Base-by-base conservation (phyloP, 2,113 vertebrate genomes). In the Eudyptes chrysolophus region DNA sequence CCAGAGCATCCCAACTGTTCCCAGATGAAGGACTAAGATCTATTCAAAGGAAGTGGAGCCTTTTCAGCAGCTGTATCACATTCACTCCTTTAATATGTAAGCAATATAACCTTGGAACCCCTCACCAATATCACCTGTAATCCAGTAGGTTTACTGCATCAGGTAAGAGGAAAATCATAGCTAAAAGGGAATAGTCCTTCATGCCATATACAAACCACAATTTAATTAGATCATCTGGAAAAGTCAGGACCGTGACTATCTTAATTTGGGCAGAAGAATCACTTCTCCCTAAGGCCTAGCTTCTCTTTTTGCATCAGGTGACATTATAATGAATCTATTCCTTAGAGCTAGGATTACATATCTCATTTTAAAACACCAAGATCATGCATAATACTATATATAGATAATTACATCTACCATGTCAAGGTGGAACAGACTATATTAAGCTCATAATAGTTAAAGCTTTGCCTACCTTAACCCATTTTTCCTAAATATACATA, bases 341-440 rank as follows among this genome's bases (percentile, higher is more conserved):
- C 94, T 96, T 88, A 83, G 75, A 87, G 94, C 84, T 93, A 95
- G 91, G 62, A 92, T 96, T 96, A 95, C 79, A 70, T 36, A 94
- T 74, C 88, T 96, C 88, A 90, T 93, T 97, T 96, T 93, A 92
- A 97, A 97, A 90, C 78, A 83, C 57, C 60, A 91, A 89, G 88
- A 94, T 87, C 86, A 93, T 76, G 81, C 71, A 87, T 83, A 96
- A 96, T 76, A 79, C 89, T 96, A 94, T 87, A 97, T 96, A 94
- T 68, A 97, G 90, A 90, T 95, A 95, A 95, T 96, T 93, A 92
- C 82, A 92, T 85, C 87, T 87, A 89, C 74, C 84, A 81, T 11
- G 82, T 89, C 6, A 3, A 95, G 74, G 77, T 83, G 78, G 84
- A 94, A 83, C 65, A 94, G 77, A 87, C 89, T 85, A 91, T 82